Conservation (phyloP, 2,888 invertebrate species). For the Cantharis nigra region DNA sequence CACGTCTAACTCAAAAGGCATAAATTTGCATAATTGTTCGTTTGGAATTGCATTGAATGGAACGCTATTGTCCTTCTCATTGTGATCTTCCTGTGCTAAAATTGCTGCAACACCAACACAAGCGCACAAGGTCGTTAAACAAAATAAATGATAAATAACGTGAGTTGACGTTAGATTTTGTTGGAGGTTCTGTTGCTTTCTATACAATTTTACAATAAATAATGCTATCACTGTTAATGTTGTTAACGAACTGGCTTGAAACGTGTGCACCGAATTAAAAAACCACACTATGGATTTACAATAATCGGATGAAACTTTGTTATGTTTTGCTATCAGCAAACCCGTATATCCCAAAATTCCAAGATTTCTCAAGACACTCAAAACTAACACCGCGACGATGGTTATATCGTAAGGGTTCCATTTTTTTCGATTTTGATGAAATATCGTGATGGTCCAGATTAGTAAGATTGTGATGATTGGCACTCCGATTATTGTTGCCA, state of each 20-base stretch:
- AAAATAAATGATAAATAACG: conserved; percentile 59
- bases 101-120: conserved; percentile 61
- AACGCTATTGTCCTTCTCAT: conserved; percentile 24
- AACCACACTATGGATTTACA: conserved; percentile 59
- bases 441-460: conserved; percentile 57
- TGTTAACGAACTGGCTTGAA: conserved; percentile 59
- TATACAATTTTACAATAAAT: conserved; percentile 51
- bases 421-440: conserved; percentile 57
- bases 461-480: conserved; percentile 56
- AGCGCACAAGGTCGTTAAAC: conserved; percentile 58
- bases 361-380: conserved; percentile 54
- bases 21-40: conserved; percentile 49
- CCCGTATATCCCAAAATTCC: conserved; percentile 51
- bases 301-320: conserved; percentile 38
- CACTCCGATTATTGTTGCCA: conserved; percentile 55
- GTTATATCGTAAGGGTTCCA: conserved; percentile 61
- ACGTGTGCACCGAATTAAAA: conserved; percentile 58
- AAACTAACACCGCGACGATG: conserved; percentile 55
- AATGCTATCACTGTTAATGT: conserved; percentile 58
- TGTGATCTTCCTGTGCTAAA: conserved; percentile 50
- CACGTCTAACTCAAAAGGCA: conserved; percentile 57
- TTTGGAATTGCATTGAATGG: conserved; percentile 13
- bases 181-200: conserved; percentile 49
- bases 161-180: conserved; percentile 54
- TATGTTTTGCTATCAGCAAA: conserved; percentile 45